Percentiles rank a stretch among this genome's conserved stretches.
phyloP scores from a whole-genome alignment of 92 coral and sea anemone genomes.

The Actinostola sp. region DNA sequence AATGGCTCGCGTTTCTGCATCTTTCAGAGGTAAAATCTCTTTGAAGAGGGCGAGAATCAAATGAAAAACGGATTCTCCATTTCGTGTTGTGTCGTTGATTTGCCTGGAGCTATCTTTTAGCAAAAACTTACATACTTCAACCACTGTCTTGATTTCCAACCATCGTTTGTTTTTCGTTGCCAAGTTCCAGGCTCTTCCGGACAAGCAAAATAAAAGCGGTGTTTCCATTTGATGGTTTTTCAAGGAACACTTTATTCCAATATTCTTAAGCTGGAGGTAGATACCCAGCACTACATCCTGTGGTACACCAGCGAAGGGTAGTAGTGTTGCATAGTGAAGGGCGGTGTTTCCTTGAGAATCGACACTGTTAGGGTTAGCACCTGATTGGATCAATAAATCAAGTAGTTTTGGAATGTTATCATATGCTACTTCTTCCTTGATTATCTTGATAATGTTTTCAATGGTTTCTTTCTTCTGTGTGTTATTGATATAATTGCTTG shows the following conservation, averaged over 20 bases:
- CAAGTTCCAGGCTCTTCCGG: too few relatives aligned
- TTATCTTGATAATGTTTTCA: too few relatives aligned
- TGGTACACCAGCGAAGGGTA: constrained; percentile 12
- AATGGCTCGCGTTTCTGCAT: neutral
- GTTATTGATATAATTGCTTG: too few relatives aligned
- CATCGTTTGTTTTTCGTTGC: too few relatives aligned
- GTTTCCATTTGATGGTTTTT: constrained; percentile 13
- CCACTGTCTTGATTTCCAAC: neutral
- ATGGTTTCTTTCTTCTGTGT: neutral
- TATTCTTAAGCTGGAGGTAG: neutral
- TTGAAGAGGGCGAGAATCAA: neutral
- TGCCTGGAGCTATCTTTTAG: neutral
- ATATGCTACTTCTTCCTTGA: too few relatives aligned
- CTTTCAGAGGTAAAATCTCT: neutral
- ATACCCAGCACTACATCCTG: neutral
- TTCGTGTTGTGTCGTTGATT: neutral
- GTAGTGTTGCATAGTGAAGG: constrained; percentile 1
- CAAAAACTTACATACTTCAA: constrained; percentile 1
- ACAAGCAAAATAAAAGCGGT: constrained; percentile 22
- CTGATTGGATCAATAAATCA: constrained; percentile 10
- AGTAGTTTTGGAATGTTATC: neutral
- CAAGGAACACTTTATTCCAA: neutral
- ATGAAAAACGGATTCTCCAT: constrained; percentile 8
- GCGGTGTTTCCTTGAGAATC: constrained; percentile 43
- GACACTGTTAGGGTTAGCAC: constrained; percentile 31